Base-by-base conservation (phyloP, 2,888 invertebrate genomes). In the Eilema depressum region DNA sequence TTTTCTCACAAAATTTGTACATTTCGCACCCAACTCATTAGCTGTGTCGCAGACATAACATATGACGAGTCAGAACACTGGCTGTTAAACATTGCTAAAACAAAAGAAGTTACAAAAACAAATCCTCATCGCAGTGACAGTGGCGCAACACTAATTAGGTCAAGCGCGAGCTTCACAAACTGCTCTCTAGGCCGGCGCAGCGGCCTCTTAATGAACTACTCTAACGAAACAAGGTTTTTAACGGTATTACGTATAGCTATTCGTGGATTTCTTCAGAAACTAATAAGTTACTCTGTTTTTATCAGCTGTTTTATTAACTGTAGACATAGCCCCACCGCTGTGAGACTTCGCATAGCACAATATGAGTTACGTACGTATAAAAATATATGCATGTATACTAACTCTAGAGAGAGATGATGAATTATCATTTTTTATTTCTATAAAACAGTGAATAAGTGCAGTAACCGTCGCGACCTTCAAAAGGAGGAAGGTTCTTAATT, bases 121-220 rank as follows among this genome's bases (percentile, higher is more conserved):
- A 89, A 89, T 89, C 83, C 85, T 86, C 88, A 88, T 88, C 86
- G 83, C 77, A 83, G 87, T 86, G 89, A 90, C 90, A 91, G 86
- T 85, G 80, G 86, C 88, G 86, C 86, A 86, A 83, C 88, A 85
- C 87, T 92, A 92, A 92, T 92, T 92, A 91, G 92, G 92, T 92
- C 92, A 92, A 92, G 92, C 91, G 86, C 88, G 88, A 89, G 85
- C 86, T 85, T 88, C 89, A 85, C 89, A 88, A 91, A 89, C 92
- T 88, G 86, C 86, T 86, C 89, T 88, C 88, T 83, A 86, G 87
- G 85, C 87, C 85, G 83, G 83, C 79, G 81, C 76, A 76, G 85
- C 87, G 87, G 87, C 89, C 91, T 88, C 92, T 90, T 92, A 93
- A 93, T 92, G 92, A 93, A 92, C 91, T 89, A 84, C 87, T 89